phyloP scores from a whole-genome alignment of 2,888 invertebrate species.

The Ophraella communa region DNA sequence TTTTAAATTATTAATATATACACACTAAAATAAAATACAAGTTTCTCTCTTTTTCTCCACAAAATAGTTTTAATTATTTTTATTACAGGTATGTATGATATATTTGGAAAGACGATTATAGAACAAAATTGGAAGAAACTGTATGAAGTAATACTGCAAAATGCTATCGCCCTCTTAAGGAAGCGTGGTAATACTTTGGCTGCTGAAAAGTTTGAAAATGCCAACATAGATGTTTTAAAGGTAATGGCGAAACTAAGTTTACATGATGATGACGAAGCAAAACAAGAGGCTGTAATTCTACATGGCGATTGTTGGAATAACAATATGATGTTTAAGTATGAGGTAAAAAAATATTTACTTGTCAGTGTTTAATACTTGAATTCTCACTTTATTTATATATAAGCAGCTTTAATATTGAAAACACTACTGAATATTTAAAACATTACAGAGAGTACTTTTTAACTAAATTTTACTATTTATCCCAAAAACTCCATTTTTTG shows the following conservation, averaged over 20 bases:
- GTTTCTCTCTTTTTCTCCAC: too few species aligned
- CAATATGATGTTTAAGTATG: constrained; percentile 50
- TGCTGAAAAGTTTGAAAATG: constrained; percentile 37
- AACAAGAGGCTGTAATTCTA: constrained; percentile 11
- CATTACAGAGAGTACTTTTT: too few species aligned
- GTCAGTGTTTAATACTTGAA: too few species aligned
- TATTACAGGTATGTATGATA: constrained; percentile 7
- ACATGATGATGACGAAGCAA: constrained; percentile 5
- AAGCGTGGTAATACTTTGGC: constrained; percentile 14
- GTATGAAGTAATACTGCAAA: too few species aligned
- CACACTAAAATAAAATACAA: too few species aligned
- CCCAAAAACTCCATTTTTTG: too few species aligned
- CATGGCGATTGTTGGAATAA: constrained; percentile 53
- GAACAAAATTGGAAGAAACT: too few species aligned
- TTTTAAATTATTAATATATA: too few species aligned
- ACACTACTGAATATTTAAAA: too few species aligned
- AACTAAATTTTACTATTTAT: too few species aligned
- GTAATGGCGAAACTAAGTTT: constrained; percentile 19
- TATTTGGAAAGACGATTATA: constrained; percentile 39
- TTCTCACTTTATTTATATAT: too few species aligned
- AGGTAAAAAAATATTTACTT: constrained; percentile 39
- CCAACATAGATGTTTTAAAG: constrained; percentile 30
- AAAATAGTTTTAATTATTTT: background rate
- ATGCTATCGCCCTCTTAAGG: constrained; percentile 34
- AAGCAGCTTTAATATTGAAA: too few species aligned